Evolutionary conservation across 2,888 invertebrate genomes (phyloP).

Genomic region (Pammene aurita): DNA sequence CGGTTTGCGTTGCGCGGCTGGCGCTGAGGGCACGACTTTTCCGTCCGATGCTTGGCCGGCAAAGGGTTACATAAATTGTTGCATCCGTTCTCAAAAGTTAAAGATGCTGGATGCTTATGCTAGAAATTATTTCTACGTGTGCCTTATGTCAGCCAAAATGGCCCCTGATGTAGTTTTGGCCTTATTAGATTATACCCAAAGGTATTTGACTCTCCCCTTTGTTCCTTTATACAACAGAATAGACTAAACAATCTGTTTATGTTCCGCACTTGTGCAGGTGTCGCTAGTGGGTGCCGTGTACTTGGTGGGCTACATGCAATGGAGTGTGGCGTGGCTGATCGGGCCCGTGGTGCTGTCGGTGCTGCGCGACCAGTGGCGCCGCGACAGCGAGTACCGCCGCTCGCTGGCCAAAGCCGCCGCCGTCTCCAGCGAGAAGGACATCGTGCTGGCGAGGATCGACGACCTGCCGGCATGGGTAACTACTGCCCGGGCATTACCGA

Average conservation of each 20-base stretch:
- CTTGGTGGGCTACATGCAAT: slow-evolving; percentile 92
- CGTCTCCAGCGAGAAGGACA: slow-evolving; percentile 91
- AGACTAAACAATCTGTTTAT: background rate
- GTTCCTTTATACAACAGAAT: no score
- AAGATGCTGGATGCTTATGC: no score
- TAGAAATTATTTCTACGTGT: no score
- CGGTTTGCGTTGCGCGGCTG: no score
- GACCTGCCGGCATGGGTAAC: slow-evolving; percentile 97
- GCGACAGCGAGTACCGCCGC: slow-evolving; percentile 88
- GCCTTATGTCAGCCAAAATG: no score
- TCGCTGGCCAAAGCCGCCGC: slow-evolving; percentile 90
- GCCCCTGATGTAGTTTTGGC: background rate
- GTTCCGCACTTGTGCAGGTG: slow-evolving; percentile 67
- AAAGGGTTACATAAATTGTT: no score
- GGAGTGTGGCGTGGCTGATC: slow-evolving; percentile 95
- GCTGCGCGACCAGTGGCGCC: slow-evolving; percentile 90
- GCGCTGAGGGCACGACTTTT: no score
- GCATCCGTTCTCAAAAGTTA: no score
- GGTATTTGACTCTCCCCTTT: no score
- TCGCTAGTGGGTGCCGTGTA: slow-evolving; percentile 90
- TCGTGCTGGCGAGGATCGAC: slow-evolving; percentile 92
- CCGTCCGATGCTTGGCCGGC: no score
- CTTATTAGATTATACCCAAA: no score
- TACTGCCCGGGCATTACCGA: background rate
- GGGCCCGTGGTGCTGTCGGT: slow-evolving; percentile 90